Evolutionary conservation across 1,140 invertebrate species (phyloP), one percentile per base, ranked within the genome.

Genomic region (Hycleus phaleratus): DNA sequence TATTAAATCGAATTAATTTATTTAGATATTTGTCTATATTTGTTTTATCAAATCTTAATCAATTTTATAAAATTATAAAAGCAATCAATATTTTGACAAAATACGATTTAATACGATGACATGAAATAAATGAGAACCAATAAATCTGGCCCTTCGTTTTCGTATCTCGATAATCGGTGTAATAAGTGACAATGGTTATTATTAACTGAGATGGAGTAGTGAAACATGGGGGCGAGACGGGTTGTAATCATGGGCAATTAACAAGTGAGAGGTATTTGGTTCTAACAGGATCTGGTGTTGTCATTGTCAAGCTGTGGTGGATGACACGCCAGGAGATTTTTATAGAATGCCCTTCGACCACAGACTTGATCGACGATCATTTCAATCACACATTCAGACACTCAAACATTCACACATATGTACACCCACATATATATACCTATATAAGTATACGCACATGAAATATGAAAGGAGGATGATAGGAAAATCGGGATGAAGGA

Each of bases 111-210:
- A 32, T 7, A 32, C 32, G 32, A 32, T 32, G 32, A 32, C 3
- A 53, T 53, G 45, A 46, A 45, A 53, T 53, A 53, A 59, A 51
- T 59, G 58, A 59, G 53, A 59, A 59, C 50, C 58, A 51, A 59
- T 59, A 47, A 53, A 53, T 53, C 58, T 51, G 48, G 47, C 58
- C 57, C 58, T 43, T 46, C 39, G 43, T 52, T 47, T 53, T 54
- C 51, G 58, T 32, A 32, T 32, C 32, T 32, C 32, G 32, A 32
- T 32, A 32, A 32, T 32, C 32, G 32, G 32, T 32, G 32, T 50
- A 54, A 59, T 59, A 59, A 59, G 43, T 59, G 58, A 59, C 58
- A 59, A 59, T 59, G 51, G 58, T 59, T 59, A 59, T 59, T 59
- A 59, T 59, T 54, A 46, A 26, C 45, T 38, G 51, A 50, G 50